These are phyloP conservation scores for Halcyon badia DNA, from an alignment of 2,797 vertebrate genomes.

Conservation along the genomic window DNA sequence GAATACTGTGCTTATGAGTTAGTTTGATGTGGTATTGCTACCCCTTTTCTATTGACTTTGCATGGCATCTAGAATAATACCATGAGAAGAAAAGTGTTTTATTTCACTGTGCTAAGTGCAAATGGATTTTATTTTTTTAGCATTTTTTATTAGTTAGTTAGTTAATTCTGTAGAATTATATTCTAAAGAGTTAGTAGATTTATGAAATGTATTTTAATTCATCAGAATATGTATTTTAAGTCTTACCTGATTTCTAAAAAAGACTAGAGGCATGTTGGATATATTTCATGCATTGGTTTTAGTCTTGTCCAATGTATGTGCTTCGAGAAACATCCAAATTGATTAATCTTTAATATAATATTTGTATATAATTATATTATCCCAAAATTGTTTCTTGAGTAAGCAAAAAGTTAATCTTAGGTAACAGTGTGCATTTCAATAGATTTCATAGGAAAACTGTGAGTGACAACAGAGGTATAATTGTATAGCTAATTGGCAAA, in stretches of 20 bases:
- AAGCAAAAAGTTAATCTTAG: background rate
- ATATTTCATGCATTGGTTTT: background rate
- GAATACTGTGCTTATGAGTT: background rate
- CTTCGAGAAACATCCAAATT: background rate
- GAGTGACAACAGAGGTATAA: background rate
- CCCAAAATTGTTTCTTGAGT: background rate
- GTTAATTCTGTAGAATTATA: background rate
- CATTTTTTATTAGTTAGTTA: background rate
- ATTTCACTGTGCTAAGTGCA: background rate
- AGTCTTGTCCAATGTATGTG: background rate
- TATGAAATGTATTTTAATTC: background rate
- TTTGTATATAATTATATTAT: background rate
- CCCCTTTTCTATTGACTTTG: background rate
- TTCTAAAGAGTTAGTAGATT: background rate
- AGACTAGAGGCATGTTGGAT: background rate
- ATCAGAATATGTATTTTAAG: background rate
- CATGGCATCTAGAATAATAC: background rate
- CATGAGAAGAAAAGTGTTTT: background rate
- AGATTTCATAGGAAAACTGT: background rate
- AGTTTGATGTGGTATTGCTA: background rate
- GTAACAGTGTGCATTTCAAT: background rate
- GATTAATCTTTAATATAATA: background rate
- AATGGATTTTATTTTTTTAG: background rate
- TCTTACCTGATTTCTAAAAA: background rate
- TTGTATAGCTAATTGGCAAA: background rate